Conservation (phyloP, 1,140 invertebrate species). For the Pseudomyrmex concolor region DNA sequence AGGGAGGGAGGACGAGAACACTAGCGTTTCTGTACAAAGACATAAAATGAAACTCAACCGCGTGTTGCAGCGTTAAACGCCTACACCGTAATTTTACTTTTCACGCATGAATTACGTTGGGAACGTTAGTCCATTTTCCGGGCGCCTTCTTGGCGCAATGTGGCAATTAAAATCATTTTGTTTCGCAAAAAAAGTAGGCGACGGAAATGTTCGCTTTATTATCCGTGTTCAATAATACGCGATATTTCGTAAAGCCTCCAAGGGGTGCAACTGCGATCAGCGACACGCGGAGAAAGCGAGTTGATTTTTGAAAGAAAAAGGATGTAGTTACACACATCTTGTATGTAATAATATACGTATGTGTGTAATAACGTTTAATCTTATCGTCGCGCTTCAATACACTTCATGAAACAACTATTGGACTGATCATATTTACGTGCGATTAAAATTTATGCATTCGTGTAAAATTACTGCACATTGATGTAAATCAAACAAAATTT, state of each 20-base stretch:
- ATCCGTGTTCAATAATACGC: conserved; percentile 46
- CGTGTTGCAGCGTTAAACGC: conserved; percentile 5
- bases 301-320: conserved; percentile 28
- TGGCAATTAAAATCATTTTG: conserved; percentile 50
- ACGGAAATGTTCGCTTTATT: conserved; percentile 61
- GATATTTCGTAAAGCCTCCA: conserved; percentile 42
- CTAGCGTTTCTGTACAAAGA: conserved; percentile 18
- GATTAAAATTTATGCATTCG: no score
- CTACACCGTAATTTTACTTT: conserved; percentile 32
- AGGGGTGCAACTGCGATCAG: conserved; percentile 14
- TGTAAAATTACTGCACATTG: no score
- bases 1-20: neutral
- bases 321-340: conserved; percentile 36
- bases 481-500: neutral
- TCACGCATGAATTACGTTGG: conserved; percentile 18
- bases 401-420: neutral
- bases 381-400: conserved; percentile 33
- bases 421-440: no score
- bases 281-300: conserved; percentile 40
- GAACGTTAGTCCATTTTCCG: conserved; percentile 52
- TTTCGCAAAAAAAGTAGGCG: conserved; percentile 54
- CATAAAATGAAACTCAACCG: conserved; percentile 35
- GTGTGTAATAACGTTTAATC: conserved; percentile 23
- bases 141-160: conserved; percentile 32
- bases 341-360: conserved; percentile 10